Conservation (phyloP, 2,888 invertebrate genomes). For the Ophion ellenae region DNA sequence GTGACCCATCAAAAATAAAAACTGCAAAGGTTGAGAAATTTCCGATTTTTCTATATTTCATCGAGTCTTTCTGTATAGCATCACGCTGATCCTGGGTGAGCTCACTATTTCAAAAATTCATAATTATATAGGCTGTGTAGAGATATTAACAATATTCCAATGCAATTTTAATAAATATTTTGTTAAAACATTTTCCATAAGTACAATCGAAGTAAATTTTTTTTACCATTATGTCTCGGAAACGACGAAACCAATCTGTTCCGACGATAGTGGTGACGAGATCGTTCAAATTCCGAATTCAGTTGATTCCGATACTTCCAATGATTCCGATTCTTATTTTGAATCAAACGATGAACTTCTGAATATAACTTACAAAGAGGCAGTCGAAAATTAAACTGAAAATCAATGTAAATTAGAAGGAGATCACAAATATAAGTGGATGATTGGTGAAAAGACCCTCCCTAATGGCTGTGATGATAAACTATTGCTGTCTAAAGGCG, state of each 20-base stretch:
- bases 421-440: constrained; percentile 37
- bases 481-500: constrained; percentile 15
- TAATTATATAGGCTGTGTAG: too few species aligned
- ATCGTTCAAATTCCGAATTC: constrained; percentile 23
- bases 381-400: constrained; percentile 18
- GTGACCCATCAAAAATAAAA: too few species aligned
- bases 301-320: constrained; percentile 23
- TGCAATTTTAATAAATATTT: too few species aligned
- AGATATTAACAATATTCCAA: too few species aligned
- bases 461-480: constrained; percentile 6
- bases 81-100: too few species aligned
- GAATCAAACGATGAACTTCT: constrained; percentile 1
- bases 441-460: constrained; percentile 41
- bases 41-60: too few species aligned
- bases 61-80: too few species aligned
- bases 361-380: constrained; percentile 22
- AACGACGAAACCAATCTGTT: constrained; percentile 5
- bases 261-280: constrained; percentile 28
- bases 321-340: constrained; percentile 26
- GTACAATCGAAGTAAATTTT: neutral
- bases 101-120: too few species aligned
- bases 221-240: neutral
- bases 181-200: too few species aligned
- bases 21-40: too few species aligned
- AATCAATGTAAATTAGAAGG: constrained; percentile 49